Conservation (phyloP, 2,797 vertebrate species). For the Denticeps clupeoides region DNA sequence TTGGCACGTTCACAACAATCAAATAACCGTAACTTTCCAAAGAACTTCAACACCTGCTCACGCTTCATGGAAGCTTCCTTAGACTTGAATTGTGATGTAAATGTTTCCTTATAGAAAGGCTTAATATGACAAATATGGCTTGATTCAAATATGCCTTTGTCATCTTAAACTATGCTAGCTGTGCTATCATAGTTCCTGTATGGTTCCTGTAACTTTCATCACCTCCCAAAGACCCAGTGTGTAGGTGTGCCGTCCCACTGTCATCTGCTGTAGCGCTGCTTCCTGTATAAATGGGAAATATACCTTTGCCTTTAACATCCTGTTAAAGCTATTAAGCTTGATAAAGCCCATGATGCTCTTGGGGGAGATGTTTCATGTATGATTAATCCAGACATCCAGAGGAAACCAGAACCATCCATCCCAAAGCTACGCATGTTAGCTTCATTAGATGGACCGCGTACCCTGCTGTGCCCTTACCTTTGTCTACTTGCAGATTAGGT, state of each 20-base stretch:
- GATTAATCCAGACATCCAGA: constrained; percentile 27
- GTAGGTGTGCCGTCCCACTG: not conserved
- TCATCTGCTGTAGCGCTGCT: constrained; percentile 1
- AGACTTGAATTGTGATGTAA: too few relatives aligned
- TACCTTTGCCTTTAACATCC: constrained; percentile 19
- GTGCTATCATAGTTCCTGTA: too few relatives aligned
- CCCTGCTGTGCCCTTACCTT: not conserved
- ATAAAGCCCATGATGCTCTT: constrained; percentile 19
- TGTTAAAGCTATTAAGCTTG: constrained; percentile 35
- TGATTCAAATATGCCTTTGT: too few relatives aligned
- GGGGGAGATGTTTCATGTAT: constrained; percentile 21
- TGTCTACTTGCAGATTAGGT: not conserved
- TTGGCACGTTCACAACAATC: constrained; percentile 17
- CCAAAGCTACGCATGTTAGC: constrained; percentile 21
- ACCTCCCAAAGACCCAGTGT: not conserved
- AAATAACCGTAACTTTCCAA: constrained; percentile 12
- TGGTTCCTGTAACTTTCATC: constrained; percentile 7
- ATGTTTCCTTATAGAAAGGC: too few relatives aligned
- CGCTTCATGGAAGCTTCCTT: too few relatives aligned
- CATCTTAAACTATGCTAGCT: too few relatives aligned
- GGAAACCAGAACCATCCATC: constrained; percentile 8
- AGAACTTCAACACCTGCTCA: not conserved
- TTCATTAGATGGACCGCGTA: constrained; percentile 13
- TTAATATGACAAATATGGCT: too few relatives aligned
- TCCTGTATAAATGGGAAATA: constrained; percentile 16